Evolutionary conservation across 2,888 invertebrate genomes (phyloP).

Genomic region (Synanthedon myopaeformis): DNA sequence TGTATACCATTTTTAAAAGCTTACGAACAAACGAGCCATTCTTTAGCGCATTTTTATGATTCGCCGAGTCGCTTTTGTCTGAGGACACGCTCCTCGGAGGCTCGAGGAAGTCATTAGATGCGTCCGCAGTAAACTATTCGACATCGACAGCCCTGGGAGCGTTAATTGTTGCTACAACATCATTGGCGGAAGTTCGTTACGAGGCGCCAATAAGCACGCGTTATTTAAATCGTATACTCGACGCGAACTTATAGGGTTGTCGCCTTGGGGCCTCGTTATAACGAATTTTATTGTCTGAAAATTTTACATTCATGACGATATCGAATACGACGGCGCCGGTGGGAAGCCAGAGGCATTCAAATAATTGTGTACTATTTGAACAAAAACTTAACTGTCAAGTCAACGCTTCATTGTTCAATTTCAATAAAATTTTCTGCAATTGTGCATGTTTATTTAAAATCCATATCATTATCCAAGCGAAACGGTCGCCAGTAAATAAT

Average conservation of each 20-base stretch:
- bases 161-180: constrained; percentile 35
- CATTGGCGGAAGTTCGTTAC: constrained; percentile 47
- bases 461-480: no score
- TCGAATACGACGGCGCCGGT: constrained; percentile 9
- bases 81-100: constrained; percentile 22
- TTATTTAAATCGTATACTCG: constrained; percentile 36
- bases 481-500: no score
- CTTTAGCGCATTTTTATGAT: constrained; percentile 15
- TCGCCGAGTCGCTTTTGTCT: constrained; percentile 23
- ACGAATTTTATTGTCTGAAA: constrained; percentile 47
- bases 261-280: constrained; percentile 36
- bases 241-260: constrained; percentile 28
- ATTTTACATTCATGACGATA: constrained; percentile 30
- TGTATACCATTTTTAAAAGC: constrained; percentile 32
- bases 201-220: constrained; percentile 34
- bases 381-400: constrained; percentile 7
- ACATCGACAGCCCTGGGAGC: constrained; percentile 29
- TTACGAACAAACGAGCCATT: constrained; percentile 27
- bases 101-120: constrained; percentile 34
- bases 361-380: constrained; percentile 19
- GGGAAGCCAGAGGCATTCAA: constrained; percentile 16
- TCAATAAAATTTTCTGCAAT: no score
- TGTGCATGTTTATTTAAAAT: no score
- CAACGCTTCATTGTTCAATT: neutral
- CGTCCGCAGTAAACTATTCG: constrained; percentile 23